Conservation (phyloP, 2,888 invertebrate genomes). For the Uloborus plumipes region DNA sequence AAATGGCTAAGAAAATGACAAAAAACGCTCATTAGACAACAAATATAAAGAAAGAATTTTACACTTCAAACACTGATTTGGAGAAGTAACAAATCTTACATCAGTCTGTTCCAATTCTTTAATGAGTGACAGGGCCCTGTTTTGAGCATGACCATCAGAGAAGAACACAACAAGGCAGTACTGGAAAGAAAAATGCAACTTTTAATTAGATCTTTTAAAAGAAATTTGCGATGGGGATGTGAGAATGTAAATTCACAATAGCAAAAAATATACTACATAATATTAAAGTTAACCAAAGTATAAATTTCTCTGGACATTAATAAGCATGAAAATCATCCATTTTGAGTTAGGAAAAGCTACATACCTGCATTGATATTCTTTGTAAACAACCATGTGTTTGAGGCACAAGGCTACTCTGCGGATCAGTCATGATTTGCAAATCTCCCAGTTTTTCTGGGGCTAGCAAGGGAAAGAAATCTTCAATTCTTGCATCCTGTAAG, state of each 20-base stretch:
- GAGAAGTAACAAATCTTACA: too few species aligned
- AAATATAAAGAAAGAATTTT: too few species aligned
- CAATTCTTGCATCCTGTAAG: conserved; percentile 67
- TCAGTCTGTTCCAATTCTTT: conserved; percentile 68
- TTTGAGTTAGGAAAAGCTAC: too few species aligned
- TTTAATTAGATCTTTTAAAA: too few species aligned
- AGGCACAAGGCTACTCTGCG: conserved; percentile 65
- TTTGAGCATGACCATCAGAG: conserved; percentile 71
- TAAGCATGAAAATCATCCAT: not conserved
- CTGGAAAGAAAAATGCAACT: conserved; percentile 67
- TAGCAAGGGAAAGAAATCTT: conserved; percentile 70
- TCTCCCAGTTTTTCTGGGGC: conserved; percentile 69
- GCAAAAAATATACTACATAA: not conserved
- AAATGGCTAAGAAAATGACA: too few species aligned
- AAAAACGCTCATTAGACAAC: too few species aligned
- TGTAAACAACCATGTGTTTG: conserved; percentile 62
- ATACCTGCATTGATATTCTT: conserved; percentile 56
- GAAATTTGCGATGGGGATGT: too few species aligned
- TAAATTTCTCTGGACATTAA: not conserved
- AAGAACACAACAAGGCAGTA: conserved; percentile 73
- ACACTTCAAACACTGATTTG: too few species aligned
- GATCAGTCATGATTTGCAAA: conserved; percentile 66
- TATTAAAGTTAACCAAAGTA: not conserved
- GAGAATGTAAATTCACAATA: not conserved
- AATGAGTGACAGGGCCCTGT: conserved; percentile 71